Evolutionary conservation across 2,797 vertebrate species (phyloP), one percentile per base, ranked within the genome.

Genomic region (Sebastes itinus): DNA sequence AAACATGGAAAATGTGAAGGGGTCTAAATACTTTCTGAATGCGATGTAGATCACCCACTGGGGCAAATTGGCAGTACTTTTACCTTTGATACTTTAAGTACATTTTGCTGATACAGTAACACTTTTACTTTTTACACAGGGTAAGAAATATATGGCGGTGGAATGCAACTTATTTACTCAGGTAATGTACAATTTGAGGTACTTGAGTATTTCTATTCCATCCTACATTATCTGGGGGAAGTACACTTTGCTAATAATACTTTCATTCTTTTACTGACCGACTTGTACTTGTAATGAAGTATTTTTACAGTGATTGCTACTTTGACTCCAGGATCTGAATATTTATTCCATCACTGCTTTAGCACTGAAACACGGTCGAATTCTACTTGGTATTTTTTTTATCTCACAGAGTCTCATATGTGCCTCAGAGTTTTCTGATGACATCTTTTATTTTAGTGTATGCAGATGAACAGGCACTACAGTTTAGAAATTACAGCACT

Each of bases 401-500:
- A 32, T 68, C 35, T 71, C 56, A 88, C 49, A 84, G 65, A 87
- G 23, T 63, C 38, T 70, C 72, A 65, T 18, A 6, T 27, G 30
- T 49, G 60, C 46, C 52, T 65, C 68, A 33, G 9, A 60, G 49
- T 75, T 85, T 90, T 87, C 84, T 23, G 75, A 88, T 87, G 87
- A 88, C 69, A 70, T 75, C 42, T 88, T 91, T 92, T 91, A 93
- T 93, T 94, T 92, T 63, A n/a, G 84, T 81, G 80, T 82, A 83
- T 82, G 91, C 86, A 93, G 82, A 91, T 89, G 78, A 91, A 95
- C 90, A 95, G 93, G 92, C 92, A 95, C 92, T 91, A 94, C 92
- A 94, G 88, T 91, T 93, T 83, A 78, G 86, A 92, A 92, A 91
- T 78, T 77, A 95, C 92, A 95, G 85, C 85, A 91, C 89, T 90